Evolutionary conservation across 2,113 vertebrate species (phyloP).

Genomic region (Polypterus bichir): DNA sequence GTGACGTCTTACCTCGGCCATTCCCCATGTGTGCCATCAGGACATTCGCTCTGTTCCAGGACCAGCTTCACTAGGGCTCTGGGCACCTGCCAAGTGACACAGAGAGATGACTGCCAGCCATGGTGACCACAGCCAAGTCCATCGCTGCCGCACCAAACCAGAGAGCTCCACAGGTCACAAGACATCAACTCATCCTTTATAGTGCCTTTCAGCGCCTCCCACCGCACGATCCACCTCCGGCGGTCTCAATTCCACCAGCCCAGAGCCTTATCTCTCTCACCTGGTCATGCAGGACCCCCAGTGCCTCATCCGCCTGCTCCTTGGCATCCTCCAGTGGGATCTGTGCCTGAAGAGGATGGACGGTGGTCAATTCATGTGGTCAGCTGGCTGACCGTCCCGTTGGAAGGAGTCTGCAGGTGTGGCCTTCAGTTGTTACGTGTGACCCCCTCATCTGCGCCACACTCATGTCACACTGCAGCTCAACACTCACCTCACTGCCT

Average conservation of each 20-base stretch:
- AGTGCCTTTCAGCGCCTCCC: not conserved
- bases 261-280: conserved; percentile 18
- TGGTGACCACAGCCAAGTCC: not conserved
- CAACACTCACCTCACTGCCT: too few relatives aligned
- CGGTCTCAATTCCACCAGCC: too few relatives aligned
- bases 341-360: conserved; percentile 21
- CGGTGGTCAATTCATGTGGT: too few relatives aligned
- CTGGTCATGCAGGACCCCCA: conserved; percentile 33
- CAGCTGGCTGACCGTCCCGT: not conserved
- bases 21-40: too few relatives aligned
- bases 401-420: not conserved
- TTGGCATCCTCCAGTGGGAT: conserved; percentile 24
- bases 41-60: too few relatives aligned
- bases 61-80: conserved; percentile 37
- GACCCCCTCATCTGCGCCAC: not conserved
- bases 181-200: not conserved
- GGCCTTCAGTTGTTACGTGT: too few relatives aligned
- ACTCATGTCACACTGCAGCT: not conserved
- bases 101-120: not conserved
- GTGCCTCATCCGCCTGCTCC: conserved; percentile 31
- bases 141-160: too few relatives aligned
- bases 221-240: too few relatives aligned
- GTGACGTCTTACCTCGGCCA: too few relatives aligned
- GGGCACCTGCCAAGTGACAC: conserved; percentile 31
- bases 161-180: not conserved